Evolutionary conservation across 2,888 invertebrate species (phyloP).

Genomic region (Luperina nickerlii): DNA sequence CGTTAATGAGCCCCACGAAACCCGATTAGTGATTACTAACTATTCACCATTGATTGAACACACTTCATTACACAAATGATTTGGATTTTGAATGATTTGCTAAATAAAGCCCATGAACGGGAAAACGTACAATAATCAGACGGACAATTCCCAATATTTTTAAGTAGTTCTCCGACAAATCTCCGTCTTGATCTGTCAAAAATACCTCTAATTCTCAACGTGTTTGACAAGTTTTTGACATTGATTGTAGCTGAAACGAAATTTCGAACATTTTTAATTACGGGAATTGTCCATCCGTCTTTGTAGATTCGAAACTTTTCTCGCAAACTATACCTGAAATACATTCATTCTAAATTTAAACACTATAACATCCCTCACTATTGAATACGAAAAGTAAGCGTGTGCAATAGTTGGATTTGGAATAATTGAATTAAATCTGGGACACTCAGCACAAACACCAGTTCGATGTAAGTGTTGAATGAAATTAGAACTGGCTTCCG

Average conservation of each 20-base stretch:
- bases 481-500: slow-evolving; percentile 20
- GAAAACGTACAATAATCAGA: not conserved
- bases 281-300: not conserved
- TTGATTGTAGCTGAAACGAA: not conserved
- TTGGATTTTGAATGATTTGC: slow-evolving; percentile 11
- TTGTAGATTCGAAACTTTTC: not conserved
- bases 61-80: slow-evolving; percentile 40
- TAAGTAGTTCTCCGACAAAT: not conserved
- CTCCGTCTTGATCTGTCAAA: not conserved
- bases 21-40: slow-evolving; percentile 51
- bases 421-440: slow-evolving; percentile 48
- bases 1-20: slow-evolving; percentile 49
- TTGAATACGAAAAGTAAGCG: slow-evolving; percentile 18
- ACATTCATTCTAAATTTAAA: slow-evolving; percentile 21
- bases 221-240: not conserved
- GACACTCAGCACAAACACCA: slow-evolving; percentile 18
- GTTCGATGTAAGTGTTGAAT: slow-evolving; percentile 26
- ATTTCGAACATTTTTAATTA: not conserved
- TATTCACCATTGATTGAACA: slow-evolving; percentile 32
- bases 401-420: slow-evolving; percentile 10
- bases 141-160: not conserved
- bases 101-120: not conserved
- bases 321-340: not conserved
- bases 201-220: not conserved
- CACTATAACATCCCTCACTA: slow-evolving; percentile 8